Evolutionary conservation across 2,888 invertebrate species (phyloP).

Genomic region (Geophilus truncorum): DNA sequence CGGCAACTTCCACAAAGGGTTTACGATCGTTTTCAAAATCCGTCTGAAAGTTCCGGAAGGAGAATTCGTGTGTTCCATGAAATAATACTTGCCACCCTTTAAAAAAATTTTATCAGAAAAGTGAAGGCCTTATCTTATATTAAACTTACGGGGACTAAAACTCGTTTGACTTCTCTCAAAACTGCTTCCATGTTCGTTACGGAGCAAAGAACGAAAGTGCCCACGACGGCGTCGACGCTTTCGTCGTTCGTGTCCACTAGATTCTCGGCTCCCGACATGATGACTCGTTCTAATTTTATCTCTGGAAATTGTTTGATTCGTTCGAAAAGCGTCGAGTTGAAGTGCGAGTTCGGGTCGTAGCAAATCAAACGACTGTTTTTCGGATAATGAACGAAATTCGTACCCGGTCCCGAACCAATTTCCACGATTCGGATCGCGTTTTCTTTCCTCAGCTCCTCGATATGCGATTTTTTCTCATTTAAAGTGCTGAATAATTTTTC

Average conservation of each 20-base stretch:
- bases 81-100: conserved; percentile 28
- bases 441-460: conserved; percentile 9
- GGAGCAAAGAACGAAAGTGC: conserved; percentile 30
- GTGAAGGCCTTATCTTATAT: too few relatives aligned
- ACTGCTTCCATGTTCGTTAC: conserved; percentile 28
- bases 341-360: conserved; percentile 35
- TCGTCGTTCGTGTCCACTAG: conserved; percentile 25
- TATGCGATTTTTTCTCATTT: conserved; percentile 23
- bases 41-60: background rate
- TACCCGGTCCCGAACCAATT: conserved; percentile 34
- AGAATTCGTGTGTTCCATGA: background rate
- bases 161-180: conserved; percentile 33
- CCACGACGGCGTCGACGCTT: conserved; percentile 35
- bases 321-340: conserved; percentile 15
- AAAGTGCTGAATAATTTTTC: conserved; percentile 32
- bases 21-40: background rate
- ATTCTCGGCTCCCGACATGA: conserved; percentile 31
- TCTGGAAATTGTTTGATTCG: conserved; percentile 16
- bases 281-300: conserved; percentile 28
- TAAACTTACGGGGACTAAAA: conserved; percentile 34
- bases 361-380: conserved; percentile 29
- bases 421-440: conserved; percentile 34
- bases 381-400: conserved; percentile 35
- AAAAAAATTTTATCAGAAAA: background rate
- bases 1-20: background rate